A percentile compares a stretch with the other conserved stretches of the same genome.
These are phyloP conservation scores for Phaonia tiefii DNA, from an alignment of 2,888 invertebrate species.

Conservation along the genomic window DNA sequence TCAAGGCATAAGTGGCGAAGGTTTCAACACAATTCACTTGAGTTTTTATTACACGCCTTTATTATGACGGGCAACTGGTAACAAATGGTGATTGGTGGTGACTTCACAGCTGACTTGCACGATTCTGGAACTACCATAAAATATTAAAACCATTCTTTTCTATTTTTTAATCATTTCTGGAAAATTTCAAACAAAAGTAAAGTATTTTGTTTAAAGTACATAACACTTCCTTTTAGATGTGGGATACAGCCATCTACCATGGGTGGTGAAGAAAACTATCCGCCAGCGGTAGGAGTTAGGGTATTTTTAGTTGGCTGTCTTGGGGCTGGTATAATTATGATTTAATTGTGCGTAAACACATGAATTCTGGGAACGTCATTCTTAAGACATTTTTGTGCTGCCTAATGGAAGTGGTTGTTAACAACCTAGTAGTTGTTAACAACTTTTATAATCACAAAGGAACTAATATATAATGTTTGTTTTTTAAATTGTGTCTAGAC, in stretches of 20 bases:
- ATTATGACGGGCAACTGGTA: too few relatives aligned
- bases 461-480: not conserved
- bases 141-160: too few relatives aligned
- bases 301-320: not conserved
- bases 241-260: too few relatives aligned
- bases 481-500: conserved; percentile 5
- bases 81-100: too few relatives aligned
- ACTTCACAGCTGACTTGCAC: too few relatives aligned
- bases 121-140: too few relatives aligned
- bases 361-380: conserved; percentile 10
- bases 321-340: conserved; percentile 24
- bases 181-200: conserved; percentile 28
- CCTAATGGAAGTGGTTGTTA: not conserved
- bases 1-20: too few relatives aligned
- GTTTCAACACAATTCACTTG: too few relatives aligned
- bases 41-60: too few relatives aligned
- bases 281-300: too few relatives aligned
- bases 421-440: not conserved
- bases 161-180: too few relatives aligned
- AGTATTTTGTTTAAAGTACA: conserved; percentile 2
- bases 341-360: conserved; percentile 45
- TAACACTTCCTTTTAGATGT: not conserved
- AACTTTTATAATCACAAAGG: not conserved
- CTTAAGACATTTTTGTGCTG: not conserved
- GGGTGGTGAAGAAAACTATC: too few relatives aligned